Evolutionary conservation across 2,113 vertebrate species (phyloP).

Genomic region (Rhinopomastus cyanomelas): DNA sequence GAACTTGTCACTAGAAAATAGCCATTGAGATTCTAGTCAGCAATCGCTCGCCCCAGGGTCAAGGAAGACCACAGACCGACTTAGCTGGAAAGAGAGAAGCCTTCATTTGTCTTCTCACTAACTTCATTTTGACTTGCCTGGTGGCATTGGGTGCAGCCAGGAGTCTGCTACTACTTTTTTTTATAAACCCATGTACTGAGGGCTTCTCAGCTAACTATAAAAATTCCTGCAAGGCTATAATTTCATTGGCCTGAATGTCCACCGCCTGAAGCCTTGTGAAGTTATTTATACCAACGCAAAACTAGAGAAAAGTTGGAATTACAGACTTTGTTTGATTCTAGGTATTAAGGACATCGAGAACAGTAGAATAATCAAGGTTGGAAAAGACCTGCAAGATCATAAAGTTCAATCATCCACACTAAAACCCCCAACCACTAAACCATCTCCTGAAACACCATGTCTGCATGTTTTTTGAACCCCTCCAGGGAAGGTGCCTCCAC

Average conservation of each 20-base stretch:
- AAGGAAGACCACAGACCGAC: not conserved
- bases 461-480: too few relatives aligned
- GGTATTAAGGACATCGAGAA: not conserved
- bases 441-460: too few relatives aligned
- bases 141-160: not conserved
- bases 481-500: too few relatives aligned
- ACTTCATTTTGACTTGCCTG: slow-evolving; percentile 32
- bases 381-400: too few relatives aligned
- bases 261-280: not conserved
- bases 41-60: slow-evolving; percentile 39
- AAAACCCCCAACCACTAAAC: too few relatives aligned
- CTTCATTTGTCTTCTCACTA: slow-evolving; percentile 48
- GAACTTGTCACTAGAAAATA: slow-evolving; percentile 64
- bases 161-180: not conserved
- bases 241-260: not conserved
- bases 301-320: not conserved
- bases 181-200: slow-evolving; percentile 3
- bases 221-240: not conserved
- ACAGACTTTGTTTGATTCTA: not conserved
- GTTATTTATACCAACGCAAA: not conserved
- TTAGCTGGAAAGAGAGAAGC: not conserved
- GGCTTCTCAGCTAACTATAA: not conserved
- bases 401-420: too few relatives aligned
- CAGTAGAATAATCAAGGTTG: too few relatives aligned
- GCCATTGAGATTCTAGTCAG: slow-evolving; percentile 51